phyloP scores from a whole-genome alignment of 2,888 invertebrate genomes.

The Noctua pronuba region DNA sequence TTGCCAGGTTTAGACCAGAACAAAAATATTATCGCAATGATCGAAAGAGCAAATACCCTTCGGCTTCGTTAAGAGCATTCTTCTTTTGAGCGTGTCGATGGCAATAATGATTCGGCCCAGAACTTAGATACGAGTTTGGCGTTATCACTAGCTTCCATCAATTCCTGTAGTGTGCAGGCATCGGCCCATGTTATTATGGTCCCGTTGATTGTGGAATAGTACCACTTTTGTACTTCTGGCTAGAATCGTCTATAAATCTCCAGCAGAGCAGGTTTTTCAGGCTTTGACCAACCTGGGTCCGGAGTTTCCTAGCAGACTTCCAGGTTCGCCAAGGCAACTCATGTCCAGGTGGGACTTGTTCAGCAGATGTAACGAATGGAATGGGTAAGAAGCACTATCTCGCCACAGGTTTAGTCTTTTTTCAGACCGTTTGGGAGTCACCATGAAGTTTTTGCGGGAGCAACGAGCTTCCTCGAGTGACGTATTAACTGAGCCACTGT shows the following conservation, averaged over 20 bases:
- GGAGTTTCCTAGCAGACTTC: no score
- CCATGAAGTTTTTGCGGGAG: not conserved
- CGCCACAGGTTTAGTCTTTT: not conserved
- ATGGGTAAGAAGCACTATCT: no score
- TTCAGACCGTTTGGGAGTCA: not conserved
- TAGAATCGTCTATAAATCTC: conserved; percentile 1
- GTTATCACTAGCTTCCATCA: not conserved
- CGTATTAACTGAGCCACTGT: not conserved
- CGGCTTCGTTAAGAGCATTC: not conserved
- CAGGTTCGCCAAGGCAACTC: no score
- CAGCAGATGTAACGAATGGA: no score
- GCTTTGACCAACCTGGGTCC: no score
- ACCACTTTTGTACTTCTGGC: not conserved
- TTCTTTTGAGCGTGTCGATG: not conserved
- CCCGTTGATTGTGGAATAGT: not conserved
- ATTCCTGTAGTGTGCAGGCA: not conserved
- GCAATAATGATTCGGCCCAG: not conserved
- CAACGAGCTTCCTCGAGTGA: not conserved
- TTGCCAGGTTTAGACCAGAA: no score
- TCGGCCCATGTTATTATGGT: not conserved
- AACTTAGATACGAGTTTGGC: not conserved
- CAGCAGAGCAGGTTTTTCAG: not conserved
- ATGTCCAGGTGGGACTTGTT: no score
- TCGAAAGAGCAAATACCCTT: no score
- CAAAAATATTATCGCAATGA: no score